Conservation (phyloP, 2,888 invertebrate genomes). For the Acleris holmiana region DNA sequence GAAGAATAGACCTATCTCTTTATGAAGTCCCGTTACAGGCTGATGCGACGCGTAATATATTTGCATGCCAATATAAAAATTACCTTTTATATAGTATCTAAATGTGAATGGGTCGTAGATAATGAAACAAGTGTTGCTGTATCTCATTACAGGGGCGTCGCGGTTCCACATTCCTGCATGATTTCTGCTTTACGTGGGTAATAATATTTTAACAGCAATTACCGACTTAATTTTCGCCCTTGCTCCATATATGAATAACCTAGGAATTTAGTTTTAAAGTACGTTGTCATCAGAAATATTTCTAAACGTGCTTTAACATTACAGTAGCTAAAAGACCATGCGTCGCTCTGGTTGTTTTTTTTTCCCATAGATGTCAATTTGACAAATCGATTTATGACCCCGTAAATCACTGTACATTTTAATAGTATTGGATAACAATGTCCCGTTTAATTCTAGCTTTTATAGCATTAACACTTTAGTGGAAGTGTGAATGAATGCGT, state of each 20-base stretch:
- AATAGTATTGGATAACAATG: no score
- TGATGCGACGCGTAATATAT: conserved; percentile 31
- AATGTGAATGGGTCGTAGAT: conserved; percentile 57
- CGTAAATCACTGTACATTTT: no score
- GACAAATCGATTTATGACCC: no score
- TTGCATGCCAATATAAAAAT: conserved; percentile 27
- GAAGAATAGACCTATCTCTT: conserved; percentile 25
- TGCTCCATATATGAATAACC: conserved; percentile 16
- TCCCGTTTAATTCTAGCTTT: conserved; percentile 12
- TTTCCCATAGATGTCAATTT: no score
- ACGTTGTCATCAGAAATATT: background rate
- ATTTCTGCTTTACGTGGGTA: conserved; percentile 45
- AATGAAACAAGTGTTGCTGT: conserved; percentile 59
- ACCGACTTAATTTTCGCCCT: conserved; percentile 19
- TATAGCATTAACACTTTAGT: conserved; percentile 10
- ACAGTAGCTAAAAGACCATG: no score
- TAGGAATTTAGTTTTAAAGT: conserved; percentile 2
- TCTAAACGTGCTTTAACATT: conserved; percentile 10
- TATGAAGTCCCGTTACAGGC: conserved; percentile 17
- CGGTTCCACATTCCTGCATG: conserved; percentile 53
- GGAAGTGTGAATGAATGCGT: conserved; percentile 30
- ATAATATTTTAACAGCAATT: conserved; percentile 25
- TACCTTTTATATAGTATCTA: conserved; percentile 41
- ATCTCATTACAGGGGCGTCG: conserved; percentile 71
- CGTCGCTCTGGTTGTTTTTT: no score